Base-by-base conservation (phyloP, 1,140 invertebrate genomes). In the Eubasilissa regina region DNA sequence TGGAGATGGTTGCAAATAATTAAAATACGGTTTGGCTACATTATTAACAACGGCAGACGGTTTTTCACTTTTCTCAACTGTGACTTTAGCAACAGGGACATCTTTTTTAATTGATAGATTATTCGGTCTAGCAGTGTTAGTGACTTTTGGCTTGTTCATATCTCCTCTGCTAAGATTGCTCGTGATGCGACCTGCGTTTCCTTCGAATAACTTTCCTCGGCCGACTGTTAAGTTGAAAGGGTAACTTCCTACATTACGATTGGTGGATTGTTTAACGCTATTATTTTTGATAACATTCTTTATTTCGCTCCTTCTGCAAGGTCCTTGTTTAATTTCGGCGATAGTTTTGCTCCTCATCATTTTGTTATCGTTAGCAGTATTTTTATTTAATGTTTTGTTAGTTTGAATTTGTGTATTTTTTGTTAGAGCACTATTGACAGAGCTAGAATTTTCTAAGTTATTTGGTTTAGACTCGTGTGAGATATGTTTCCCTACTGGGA, bases 291-390 rank as follows among this genome's bases (percentile, higher is more conserved):
- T 83, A 6, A 25, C 17, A 64, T 55, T 62, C 25, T 79, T 79
- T 43, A 64, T 35, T 73, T 83, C 81, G n/a, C 47, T 60, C 51
- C 56, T 80, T 53, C 76, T 78, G 45, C 81, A 81, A 45, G 82
- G 45, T 45, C 80, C 77, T 56, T 80, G 76, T 84, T 87, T 87
- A 51, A 91, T 90, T 86, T 91, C 90, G 6, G 90, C 88, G n/a
- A 90, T 89, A 58, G 91, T 91, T 83, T 90, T 91, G 83, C 90
- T 91, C 84, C 90, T 85, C 17, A 87, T 80, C 74, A 91, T 80
- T 72, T 56, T 75, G 47, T 15, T 64, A 45, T 78, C 77, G 64
- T 13, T 66, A 43, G 19, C 21, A 25, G 25, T 47, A 51, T 15
- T 72, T 43, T 78, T 78, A 21, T 44, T 79, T 64, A 62, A 73